Evolutionary conservation across 2,888 invertebrate genomes (phyloP), one percentile per base, ranked within the genome.

Genomic region (Diaprepes abbreviatus): DNA sequence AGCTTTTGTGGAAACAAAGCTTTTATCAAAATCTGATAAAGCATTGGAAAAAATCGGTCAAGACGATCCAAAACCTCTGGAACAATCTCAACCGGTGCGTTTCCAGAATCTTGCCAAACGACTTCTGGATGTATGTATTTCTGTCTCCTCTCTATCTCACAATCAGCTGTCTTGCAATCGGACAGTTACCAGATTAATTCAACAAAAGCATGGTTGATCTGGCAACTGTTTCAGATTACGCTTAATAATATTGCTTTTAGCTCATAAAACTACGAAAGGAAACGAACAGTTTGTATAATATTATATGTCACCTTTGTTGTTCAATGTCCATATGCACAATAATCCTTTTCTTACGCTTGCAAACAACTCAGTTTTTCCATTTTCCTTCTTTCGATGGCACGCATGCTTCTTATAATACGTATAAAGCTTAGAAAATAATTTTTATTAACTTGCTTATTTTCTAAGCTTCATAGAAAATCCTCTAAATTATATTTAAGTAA

Each of bases 1-100:
- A 82, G 93, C 95, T 1, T 96, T 97, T 79, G 95, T 96, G 12
- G 97, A 96, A 83, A 95, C 94, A 0, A 95, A 95, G 84, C 85
- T 96, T 76, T 86, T 96, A 65, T 96, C 95, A 0, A 95, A 95
- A 84, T 96, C 96, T 0, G 95, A 96, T 78, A 95, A 94, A 84
- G 93, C 94, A 70, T 85, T 96, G 78, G 95, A 95, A 85, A 95
- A 93, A 86, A 93, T 95, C 80, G 94, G 93, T 70, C 91, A 92
- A 54, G 93, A 94, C 21, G 92, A 92, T 76, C 87, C 92, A 76
- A 83, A 83, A 75, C 76, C 80, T 54, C 73, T 84, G 67, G 80
- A 88, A 78, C 88, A 88, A 77, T 88, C 67, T 21, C 72, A 89
- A 87, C 88, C 89, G 88, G 90, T 92, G 88, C 87, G 88, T 87